Conservation (phyloP, 2,888 invertebrate genomes). For the Hirtodrosophila trivittata region DNA sequence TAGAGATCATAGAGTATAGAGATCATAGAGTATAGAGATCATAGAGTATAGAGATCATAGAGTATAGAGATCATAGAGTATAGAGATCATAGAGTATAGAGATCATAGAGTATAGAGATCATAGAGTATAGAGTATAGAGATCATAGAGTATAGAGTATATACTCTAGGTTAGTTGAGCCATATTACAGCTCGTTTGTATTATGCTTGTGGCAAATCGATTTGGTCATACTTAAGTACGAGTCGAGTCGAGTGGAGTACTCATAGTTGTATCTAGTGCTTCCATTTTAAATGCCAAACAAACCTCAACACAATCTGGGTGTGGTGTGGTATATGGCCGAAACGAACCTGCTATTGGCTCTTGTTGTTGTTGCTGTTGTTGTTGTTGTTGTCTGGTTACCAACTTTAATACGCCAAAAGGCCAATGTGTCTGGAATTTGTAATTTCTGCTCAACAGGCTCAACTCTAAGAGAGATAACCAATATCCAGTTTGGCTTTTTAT, state of each 20-base stretch:
- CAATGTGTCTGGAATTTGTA: slow-evolving; percentile 52
- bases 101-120: no score
- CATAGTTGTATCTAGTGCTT: slow-evolving; percentile 23
- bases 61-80: no score
- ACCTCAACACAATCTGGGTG: slow-evolving; percentile 33
- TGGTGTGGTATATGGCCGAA: background rate
- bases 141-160: background rate
- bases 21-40: no score
- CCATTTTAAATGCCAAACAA: slow-evolving; percentile 55
- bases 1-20: no score
- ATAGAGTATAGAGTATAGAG: no score
- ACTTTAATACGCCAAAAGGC: slow-evolving; percentile 38
- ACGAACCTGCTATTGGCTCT: slow-evolving; percentile 6
- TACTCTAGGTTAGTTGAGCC: background rate
- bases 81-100: no score
- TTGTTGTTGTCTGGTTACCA: slow-evolving; percentile 8
- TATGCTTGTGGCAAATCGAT: slow-evolving; percentile 12
- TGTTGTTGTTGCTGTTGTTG: slow-evolving; percentile 29
- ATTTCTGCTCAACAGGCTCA: slow-evolving; percentile 42
- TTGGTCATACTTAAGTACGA: slow-evolving; percentile 21
- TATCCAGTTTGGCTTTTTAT: slow-evolving; percentile 35
- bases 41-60: no score
- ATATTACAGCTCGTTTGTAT: slow-evolving; percentile 2
- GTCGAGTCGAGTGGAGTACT: background rate
- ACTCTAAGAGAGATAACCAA: slow-evolving; percentile 17